Base-by-base conservation (phyloP, 92 coral and sea anemone species). In the Palythoa grandiflora region DNA sequence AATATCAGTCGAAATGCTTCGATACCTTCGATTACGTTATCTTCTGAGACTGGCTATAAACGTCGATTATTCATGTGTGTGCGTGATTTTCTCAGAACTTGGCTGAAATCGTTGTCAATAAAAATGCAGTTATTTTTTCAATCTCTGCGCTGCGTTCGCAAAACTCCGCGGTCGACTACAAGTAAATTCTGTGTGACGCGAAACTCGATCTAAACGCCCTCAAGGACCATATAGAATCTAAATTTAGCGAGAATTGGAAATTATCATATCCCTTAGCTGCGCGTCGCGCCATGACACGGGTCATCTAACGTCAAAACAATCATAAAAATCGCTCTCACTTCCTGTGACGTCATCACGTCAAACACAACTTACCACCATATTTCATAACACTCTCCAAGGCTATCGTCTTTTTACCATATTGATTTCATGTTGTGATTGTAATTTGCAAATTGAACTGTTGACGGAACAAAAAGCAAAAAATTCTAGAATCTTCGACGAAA, bases 251-350 rank as follows among this genome's bases (percentile, higher is more conserved):
- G 77, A 75, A 94, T 85, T 85, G 84, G 1, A 90, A 89, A 94
- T 95, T 95, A 91, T 79, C 98, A 95, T 95, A 93, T 88, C 87
- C 39, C 44, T 66, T 81, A 1, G 73, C 63, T 61, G 37, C 86
- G 86, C 75, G 86, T 81, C 86, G 55, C 75, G 75, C 86, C 75
- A 81, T 63, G 86, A 81, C 86, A 81, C 74, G 86, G 86, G n/a
- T 84, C 88, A 54, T 28, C 83, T 85, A 85, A 90, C 94, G 95
- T 90, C 98, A 94, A 94, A 92, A 94, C 95, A 93, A 95, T 87
- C 88, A 89, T 79, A 87, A 92, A 94, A 94, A 92, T 95, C 96
- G 92, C 92, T 91, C 94, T 90, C 89, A 90, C 93, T 90, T 88
- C 96, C 96, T 84, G 90, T 93, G 96, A 95, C 98, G 96, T 93